phyloP scores from a whole-genome alignment of 2,888 invertebrate species.

The Hermaeophaga mercurialis region DNA sequence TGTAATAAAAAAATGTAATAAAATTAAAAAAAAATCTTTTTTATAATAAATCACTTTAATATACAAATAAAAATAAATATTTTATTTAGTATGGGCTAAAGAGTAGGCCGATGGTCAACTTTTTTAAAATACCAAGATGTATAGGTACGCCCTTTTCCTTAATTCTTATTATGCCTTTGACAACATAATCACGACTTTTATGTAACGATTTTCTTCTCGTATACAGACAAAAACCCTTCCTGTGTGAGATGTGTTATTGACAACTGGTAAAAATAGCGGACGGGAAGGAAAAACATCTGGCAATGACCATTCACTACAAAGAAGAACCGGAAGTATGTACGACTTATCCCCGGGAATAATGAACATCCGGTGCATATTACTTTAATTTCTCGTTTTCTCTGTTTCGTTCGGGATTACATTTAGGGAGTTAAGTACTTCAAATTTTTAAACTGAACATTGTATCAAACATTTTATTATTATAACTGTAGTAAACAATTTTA shows the following conservation, averaged over 20 bases:
- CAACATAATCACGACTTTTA: not conserved
- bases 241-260: slow-evolving; percentile 21
- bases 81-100: too few species aligned
- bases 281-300: slow-evolving; percentile 42
- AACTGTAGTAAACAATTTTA: too few species aligned
- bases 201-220: not conserved
- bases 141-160: too few species aligned
- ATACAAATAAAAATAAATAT: too few species aligned
- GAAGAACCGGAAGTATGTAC: slow-evolving; percentile 45
- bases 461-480: too few species aligned
- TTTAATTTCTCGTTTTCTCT: not conserved
- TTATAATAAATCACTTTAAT: too few species aligned
- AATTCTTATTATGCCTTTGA: not conserved
- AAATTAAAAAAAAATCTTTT: too few species aligned
- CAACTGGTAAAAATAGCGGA: slow-evolving; percentile 25
- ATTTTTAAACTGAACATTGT: too few species aligned
- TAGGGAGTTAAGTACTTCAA: too few species aligned
- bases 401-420: not conserved
- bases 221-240: slow-evolving; percentile 5
- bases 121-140: too few species aligned
- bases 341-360: slow-evolving; percentile 25
- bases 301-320: slow-evolving; percentile 44
- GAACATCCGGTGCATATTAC: slow-evolving; percentile 28
- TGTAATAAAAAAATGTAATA: too few species aligned
- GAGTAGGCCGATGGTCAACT: too few species aligned